Evolutionary conservation across 2,888 invertebrate genomes (phyloP).

Genomic region (Polydrusus pterygomalis): DNA sequence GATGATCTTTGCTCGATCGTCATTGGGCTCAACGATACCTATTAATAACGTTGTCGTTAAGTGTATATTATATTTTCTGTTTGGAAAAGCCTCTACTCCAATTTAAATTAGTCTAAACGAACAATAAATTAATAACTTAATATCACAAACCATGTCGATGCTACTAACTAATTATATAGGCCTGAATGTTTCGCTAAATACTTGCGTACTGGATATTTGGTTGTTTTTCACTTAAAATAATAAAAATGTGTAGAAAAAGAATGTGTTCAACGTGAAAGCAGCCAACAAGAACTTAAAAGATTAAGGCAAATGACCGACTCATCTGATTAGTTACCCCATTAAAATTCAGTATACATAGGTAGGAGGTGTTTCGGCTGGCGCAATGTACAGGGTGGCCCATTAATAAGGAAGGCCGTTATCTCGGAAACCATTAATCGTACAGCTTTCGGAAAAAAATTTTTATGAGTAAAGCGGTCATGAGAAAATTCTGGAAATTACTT

Average conservation of each 20-base stretch:
- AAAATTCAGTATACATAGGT: too few species aligned
- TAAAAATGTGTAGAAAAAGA: slow-evolving; percentile 18
- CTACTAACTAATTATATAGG: slow-evolving; percentile 46
- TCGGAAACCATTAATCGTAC: too few species aligned
- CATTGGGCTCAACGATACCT: too few species aligned
- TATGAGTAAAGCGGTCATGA: too few species aligned
- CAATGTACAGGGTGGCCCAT: too few species aligned
- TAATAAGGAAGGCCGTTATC: too few species aligned
- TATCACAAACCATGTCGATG: slow-evolving; percentile 55
- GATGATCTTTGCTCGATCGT: too few species aligned
- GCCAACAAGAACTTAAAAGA: slow-evolving; percentile 4
- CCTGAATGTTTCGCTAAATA: slow-evolving; percentile 39
- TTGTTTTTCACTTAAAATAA: slow-evolving; percentile 14
- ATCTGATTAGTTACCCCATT: too few species aligned
- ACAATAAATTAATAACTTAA: slow-evolving; percentile 48
- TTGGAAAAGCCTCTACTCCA: neutral
- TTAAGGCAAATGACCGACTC: neutral
- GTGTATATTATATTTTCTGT: neutral
- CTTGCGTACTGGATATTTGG: slow-evolving; percentile 5
- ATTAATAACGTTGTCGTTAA: too few species aligned
- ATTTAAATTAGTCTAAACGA: slow-evolving; percentile 3
- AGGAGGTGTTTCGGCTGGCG: too few species aligned
- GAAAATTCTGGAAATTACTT: too few species aligned
- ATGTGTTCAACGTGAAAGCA: neutral
- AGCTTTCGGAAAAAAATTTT: too few species aligned